These are phyloP conservation scores for Cephus pygmeus DNA, from an alignment of 2,888 invertebrate species.

Conservation along the genomic window DNA sequence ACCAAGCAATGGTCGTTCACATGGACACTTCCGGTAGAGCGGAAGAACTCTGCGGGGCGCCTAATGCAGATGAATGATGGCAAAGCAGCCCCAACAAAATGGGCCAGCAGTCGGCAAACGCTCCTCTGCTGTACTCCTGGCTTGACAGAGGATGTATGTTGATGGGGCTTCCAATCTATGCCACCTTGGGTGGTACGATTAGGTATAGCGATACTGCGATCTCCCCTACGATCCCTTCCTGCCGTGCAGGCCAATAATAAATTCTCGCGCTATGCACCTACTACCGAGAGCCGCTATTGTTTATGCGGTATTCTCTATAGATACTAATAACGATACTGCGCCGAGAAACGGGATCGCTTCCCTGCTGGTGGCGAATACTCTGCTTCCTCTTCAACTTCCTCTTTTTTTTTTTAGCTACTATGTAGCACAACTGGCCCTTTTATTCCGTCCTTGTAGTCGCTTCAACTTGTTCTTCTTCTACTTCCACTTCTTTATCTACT, in stretches of 20 bases:
- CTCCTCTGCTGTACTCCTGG: conserved; percentile 6
- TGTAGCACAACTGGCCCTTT: not conserved
- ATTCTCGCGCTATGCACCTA: conserved; percentile 16
- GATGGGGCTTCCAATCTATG: conserved; percentile 63
- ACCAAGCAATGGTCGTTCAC: conserved; percentile 42
- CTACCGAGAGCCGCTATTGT: not conserved
- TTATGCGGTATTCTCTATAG: not conserved
- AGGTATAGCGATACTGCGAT: conserved; percentile 51
- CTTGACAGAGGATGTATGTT: conserved; percentile 58
- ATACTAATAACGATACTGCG: not conserved
- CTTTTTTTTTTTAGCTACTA: not conserved
- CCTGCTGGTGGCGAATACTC: not conserved
- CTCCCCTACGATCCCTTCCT: conserved; percentile 62
- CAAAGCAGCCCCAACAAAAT: conserved; percentile 1
- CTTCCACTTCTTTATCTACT: not conserved
- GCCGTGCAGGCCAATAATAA: conserved; percentile 49
- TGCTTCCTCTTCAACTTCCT: not conserved
- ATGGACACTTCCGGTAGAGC: conserved; percentile 68
- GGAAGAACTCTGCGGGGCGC: conserved; percentile 56
- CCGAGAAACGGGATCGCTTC: not conserved
- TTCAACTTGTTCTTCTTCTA: not conserved
- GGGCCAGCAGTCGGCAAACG: not conserved
- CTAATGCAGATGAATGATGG: conserved; percentile 8
- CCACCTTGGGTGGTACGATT: conserved; percentile 66
- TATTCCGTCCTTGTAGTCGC: not conserved